Evolutionary conservation across 2,797 vertebrate species (phyloP).

Genomic region (Halcyon chelicuti): DNA sequence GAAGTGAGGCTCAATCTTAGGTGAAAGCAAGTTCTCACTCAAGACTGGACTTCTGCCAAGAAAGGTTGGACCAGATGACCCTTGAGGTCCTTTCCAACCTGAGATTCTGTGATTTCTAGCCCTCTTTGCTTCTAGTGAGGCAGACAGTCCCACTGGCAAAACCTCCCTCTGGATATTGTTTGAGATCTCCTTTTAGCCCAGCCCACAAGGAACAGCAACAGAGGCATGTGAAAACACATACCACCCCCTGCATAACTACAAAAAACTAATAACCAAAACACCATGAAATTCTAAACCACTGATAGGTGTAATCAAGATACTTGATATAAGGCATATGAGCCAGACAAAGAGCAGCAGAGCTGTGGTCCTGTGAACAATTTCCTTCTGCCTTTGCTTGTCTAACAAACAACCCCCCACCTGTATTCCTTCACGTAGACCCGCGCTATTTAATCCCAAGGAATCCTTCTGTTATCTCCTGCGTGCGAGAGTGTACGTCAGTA

Average conservation of each 20-base stretch:
- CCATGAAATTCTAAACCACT: not conserved
- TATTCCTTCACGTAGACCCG: not conserved
- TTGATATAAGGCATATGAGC: not conserved
- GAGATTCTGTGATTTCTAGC: not conserved
- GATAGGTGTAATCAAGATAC: not conserved
- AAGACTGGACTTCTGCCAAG: not conserved
- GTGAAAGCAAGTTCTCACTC: not conserved
- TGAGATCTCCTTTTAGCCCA: not conserved
- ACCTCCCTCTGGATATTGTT: not conserved
- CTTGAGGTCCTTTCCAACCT: not conserved
- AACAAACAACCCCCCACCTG: not conserved
- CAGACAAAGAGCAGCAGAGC: not conserved
- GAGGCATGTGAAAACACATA: not conserved
- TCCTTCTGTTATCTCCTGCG: not conserved
- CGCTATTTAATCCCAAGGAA: not conserved
- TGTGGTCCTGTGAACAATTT: not conserved
- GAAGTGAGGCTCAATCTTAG: not conserved
- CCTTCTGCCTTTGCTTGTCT: not conserved
- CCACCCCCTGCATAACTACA: rapidly evolving
- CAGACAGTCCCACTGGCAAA: not conserved
- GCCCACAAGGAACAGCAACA: not conserved
- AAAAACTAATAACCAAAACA: not conserved
- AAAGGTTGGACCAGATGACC: not conserved
- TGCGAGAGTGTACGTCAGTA: not conserved
- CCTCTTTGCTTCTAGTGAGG: not conserved